Base-by-base conservation (phyloP, 2,888 invertebrate species). In the Pecten maximus region DNA sequence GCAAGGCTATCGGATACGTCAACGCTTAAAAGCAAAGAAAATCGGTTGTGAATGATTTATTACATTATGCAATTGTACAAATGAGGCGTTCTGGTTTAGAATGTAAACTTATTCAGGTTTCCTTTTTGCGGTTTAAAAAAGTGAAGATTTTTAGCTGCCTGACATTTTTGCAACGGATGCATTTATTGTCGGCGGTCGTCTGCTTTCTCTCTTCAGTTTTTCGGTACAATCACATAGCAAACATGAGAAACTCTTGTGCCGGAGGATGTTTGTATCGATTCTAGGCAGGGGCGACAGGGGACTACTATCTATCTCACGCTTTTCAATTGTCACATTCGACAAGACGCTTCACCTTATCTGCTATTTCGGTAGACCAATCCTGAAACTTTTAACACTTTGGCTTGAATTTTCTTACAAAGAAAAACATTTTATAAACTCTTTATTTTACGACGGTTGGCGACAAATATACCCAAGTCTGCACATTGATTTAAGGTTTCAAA, bases 401-500 rank as follows among this genome's bases (percentile, higher is more conserved):
- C 23, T 60, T 60, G 74, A 35, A 28, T 74, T 74, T 74, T 74
- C 74, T 74, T 74, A 74, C 74, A 74, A 74, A 74, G 74, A 2
- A 74, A 74, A 28, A 10, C 74, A 28, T 35, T 74, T 74, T 74
- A 74, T 74, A 74, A 35, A 74, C 74, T 35, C 74, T 35, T 10
- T 74, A 28, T 74, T 74, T 74, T 74, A 74, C 74, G 74, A 74
- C 74, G 74, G 35, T 74, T 74, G 74, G 74, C 74, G 74, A 74
- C 74, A 74, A 74, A 74, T 74, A 74, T 74, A 74, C 74, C 74
- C 35, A 35, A 28, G 74, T 74, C 74, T 74, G 35, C 16, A 74
- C 74, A 74, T 74, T 74, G 74, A 74, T 74, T 74, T 74, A 74
- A 74, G 74, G 74, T 74, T 74, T 74, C 74, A 74, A 74, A 74